Base-by-base conservation (phyloP, 2,888 invertebrate genomes). In the Papilio elwesi region DNA sequence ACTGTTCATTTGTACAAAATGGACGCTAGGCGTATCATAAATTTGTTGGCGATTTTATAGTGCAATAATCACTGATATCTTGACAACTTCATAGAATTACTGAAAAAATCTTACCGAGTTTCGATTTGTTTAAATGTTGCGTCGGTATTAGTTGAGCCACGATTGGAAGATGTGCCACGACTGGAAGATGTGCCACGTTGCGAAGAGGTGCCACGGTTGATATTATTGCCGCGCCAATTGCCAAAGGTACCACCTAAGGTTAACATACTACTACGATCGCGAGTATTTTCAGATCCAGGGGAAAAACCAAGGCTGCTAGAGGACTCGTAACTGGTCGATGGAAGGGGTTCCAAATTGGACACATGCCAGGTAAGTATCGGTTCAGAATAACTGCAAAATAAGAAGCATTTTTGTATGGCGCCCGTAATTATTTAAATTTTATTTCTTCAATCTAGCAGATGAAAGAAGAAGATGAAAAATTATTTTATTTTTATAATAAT, bases 331-430 rank as follows among this genome's bases (percentile, higher is more conserved):
- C 79, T 85, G 38, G 82, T 76, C 0, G 88, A 81, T 55, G 82
- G 82, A 6, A 76, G 75, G 0, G 88, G 83, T 68, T 88, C 83
- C 72, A 87, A 75, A 10, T 91, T 88, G 36, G 90, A 79, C 0
- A 85, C 87, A 70, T 92, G 90, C 93, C 93, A 93, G 11, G 86
- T 81, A 15, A 88, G 83, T 49, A 90, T 77, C 0, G 88, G 83
- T 71, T 86, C 87, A 4, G 85, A 75, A 75, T 83, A 88, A 52
- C 92, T 92, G 79, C 11, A 81, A 78, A 55, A 52, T 8, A 0
- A 26, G 38, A 43, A 15, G 13, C 15, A 1, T 66, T 52, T 9
- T 43, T n/a, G 0, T n/a, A 10, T 43, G n/a, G 43, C 43, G 6
- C 26, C 26, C 26, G 1, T 26, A 43, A n/a, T n/a, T n/a, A n/a